Base-by-base conservation (phyloP, 2,113 vertebrate genomes). In the Ceyx cyanopectus region DNA sequence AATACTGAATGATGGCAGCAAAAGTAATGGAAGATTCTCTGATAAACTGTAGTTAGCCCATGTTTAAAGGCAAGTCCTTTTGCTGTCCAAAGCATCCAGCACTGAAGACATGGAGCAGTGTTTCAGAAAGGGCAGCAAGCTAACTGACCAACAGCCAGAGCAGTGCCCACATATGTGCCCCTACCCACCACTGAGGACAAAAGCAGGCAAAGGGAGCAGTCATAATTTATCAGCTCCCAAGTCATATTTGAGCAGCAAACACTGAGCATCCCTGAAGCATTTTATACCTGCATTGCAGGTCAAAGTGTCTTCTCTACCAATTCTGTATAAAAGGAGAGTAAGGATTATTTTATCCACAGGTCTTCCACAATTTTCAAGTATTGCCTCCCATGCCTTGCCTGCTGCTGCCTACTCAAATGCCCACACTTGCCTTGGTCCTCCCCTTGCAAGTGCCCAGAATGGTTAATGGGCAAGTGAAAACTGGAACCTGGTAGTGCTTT, bases 81-180 rank as follows among this genome's bases (percentile, higher is more conserved):
- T 18, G 26, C 8, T 27, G 18, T 13, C 41, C 50, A 32, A 32
- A 82, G 51, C 26, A n/a, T 22, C 26, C 50, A 32, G 63, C 27
- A 24, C 68, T 29, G 43, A 75, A 69, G 60, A 27, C 18, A 23
- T 6, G 30, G 54, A 82, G 62, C 58, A 32, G 14, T 5, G n/a
- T 43, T 75, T 45, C 68, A 57, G 20, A 65, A 40, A 45, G 30
- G 24, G 50, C 18, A 37, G 24, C 19, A 45, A 30, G 56, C 15
- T 4, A 4, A 20, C 3, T 13, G 58, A 29, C 10, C 43, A n/a
- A 18, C 53, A 3, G 6, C 48, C 0, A 1, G n/a, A 53, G 73
- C 87, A 58, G 57, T 3, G 4, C 13, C 53, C 24, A 8, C 2
- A 48, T 0, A 0, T 26, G 41, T 76, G 77, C 58, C 41, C 21